Base-by-base conservation (phyloP, 2,113 vertebrate species). In the Oreochromis niloticus region DNA sequence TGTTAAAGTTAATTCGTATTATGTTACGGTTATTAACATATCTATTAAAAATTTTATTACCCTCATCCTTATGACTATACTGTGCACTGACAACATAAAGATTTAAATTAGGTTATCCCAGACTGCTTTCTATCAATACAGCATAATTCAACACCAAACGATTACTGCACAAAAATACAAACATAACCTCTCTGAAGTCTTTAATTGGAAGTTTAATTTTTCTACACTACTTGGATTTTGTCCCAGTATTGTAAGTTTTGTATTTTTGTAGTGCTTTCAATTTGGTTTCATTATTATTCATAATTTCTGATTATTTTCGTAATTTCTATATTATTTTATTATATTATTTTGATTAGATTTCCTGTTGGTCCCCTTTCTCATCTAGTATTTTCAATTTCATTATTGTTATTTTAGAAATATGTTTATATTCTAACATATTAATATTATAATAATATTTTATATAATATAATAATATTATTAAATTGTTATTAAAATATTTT, bases 141-240 rank as follows among this genome's bases (percentile, higher is more conserved):
- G n/a, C 12, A 43, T 13, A 71, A 71, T 43, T 8, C 0, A 1
- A 5, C 5, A 71, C 3, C n/a, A 71, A 71, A 24, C 12, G 0
- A 24, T 71, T 43, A 24, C 66, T 14, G 12, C 36, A 16, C 36
- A 71, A 24, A 24, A 71, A 71, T 71, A 43, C n/a, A 71, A 71
- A 24, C 12, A 43, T 14, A 43, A 43, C 7, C n/a, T 71, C 39
- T 43, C 36, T 71, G 7, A 71, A 24, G 36, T 71, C 5, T 71
- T 43, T 71, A 43, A 71, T 43, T 43, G 66, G 1, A n/a, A 41
- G 12, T 24, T 43, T 0, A 36, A 3, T 66, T 66, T 43, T 43
- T 43, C 12, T 43, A 1, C 3, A 43, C n/a, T 14, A 14, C 2
- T 71, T 71, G 7, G 34, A 41, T 41, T 68, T 24, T 68, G 36